Base-by-base conservation (phyloP, 2,888 invertebrate genomes). In the Sepiola atlantica region DNA sequence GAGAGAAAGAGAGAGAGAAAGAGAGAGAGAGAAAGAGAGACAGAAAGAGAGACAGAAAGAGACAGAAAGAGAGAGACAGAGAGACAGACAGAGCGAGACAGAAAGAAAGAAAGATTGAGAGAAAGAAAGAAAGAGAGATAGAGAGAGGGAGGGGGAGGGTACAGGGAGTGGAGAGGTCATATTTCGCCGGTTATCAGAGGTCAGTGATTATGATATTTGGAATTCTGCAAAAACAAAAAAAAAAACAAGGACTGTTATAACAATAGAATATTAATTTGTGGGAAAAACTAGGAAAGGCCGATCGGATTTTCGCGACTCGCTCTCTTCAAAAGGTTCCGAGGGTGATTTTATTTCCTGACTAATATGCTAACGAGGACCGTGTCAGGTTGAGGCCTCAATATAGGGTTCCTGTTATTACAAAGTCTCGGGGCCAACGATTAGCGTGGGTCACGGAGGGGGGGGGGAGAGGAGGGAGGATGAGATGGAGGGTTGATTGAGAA, bases 241-340 rank as follows among this genome's bases (percentile, higher is more conserved):
- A 32, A 16, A 10, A 77, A 28, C 6, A 77, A 77, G n/a, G 10
- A 77, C n/a, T 77, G 32, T n/a, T 18, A 32, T 32, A 77, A 77
- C 32, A 77, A 77, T 77, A n/a, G 77, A 77, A 77, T 77, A 77
- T 32, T 77, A 77, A 77, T 77, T 77, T 77, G 77, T 77, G 77
- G 77, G 77, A 77, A 77, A n/a, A 14, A 77, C 77, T 18, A 77
- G n/a, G 16, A 77, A 77, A 77, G 1, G 16, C 77, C 14, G 18
- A 16, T 20, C 32, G 10, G 21, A 77, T 32, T n/a, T 77, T 77
- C 77, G 14, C 77, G n/a, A 12, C 18, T 77, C 32, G n/a, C 77
- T 77, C 18, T 32, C 16, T 77, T 77, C 77, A 77, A 77, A 77
- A 77, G 77, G 32, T 2, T 77, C 32, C n/a, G 61, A 61, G 28